These are phyloP conservation scores for Drosophila neocordata DNA, from an alignment of 1,140 invertebrate genomes.

Conservation along the genomic window DNA sequence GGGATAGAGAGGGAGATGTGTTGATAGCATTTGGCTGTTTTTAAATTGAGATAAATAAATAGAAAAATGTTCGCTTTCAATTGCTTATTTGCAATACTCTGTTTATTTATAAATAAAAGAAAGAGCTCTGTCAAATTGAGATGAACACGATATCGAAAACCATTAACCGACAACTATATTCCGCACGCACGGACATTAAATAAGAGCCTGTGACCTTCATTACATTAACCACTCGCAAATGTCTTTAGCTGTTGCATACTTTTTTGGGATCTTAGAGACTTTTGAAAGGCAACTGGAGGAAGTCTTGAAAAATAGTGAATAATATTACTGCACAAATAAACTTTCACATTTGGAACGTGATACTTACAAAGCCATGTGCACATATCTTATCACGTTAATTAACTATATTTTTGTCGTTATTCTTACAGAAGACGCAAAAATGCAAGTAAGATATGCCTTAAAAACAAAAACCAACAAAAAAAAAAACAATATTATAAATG, in stretches of 20 bases:
- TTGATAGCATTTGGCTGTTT: constrained; percentile 18
- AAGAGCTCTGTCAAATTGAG: no score
- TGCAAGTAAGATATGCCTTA: neutral
- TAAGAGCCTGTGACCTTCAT: neutral
- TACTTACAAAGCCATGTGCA: neutral
- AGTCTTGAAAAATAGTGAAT: no score
- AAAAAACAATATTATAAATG: neutral
- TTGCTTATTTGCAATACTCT: constrained; percentile 19
- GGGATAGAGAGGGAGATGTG: neutral
- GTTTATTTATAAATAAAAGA: constrained; percentile 32
- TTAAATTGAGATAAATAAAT: constrained; percentile 44
- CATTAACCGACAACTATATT: neutral
- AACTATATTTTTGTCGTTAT: neutral
- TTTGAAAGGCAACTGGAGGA: no score
- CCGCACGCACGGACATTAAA: constrained; percentile 17
- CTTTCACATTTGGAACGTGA: neutral
- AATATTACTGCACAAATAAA: no score
- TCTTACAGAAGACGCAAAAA: neutral
- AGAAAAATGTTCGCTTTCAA: constrained; percentile 36
- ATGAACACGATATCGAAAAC: constrained; percentile 3
- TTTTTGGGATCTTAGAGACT: neutral
- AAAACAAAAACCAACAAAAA: constrained; percentile 6
- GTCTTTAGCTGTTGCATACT: constrained; percentile 12
- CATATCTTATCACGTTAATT: neutral
- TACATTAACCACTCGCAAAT: constrained; percentile 21